Evolutionary conservation across 2,113 vertebrate genomes (phyloP).

Genomic region (Corythaeola cristata): DNA sequence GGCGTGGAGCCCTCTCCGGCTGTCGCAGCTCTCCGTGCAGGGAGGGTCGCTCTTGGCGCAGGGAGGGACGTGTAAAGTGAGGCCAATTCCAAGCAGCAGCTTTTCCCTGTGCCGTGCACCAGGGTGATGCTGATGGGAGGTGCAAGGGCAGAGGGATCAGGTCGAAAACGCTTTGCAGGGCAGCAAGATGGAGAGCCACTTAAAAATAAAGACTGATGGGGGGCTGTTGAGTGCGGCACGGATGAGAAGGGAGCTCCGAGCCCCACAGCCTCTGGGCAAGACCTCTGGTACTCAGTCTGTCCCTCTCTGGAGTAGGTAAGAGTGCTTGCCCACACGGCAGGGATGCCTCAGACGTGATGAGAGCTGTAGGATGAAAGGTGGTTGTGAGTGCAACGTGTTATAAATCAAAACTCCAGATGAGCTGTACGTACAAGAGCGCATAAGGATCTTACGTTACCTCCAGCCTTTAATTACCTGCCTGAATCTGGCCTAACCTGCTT

Average conservation of each 20-base stretch:
- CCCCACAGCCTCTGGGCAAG: fast-evolving
- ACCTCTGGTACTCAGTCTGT: neutral
- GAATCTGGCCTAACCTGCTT: slow-evolving; percentile 58
- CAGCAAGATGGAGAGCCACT: neutral
- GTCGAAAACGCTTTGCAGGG: neutral
- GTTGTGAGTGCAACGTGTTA: fast-evolving
- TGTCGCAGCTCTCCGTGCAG: neutral
- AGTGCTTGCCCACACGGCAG: neutral
- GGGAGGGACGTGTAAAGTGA: neutral
- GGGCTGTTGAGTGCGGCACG: fast-evolving
- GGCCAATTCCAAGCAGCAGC: neutral
- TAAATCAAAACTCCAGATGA: neutral
- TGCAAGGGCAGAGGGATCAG: neutral
- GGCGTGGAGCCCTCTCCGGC: neutral
- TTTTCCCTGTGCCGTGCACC: neutral
- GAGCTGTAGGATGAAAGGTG: neutral
- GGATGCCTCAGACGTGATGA: neutral
- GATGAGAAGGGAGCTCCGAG: neutral
- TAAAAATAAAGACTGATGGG: neutral
- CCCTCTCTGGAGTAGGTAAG: neutral
- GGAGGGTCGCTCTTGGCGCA: neutral
- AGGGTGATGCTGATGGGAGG: fast-evolving
- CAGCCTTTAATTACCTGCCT: slow-evolving; percentile 8
- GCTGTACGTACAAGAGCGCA: neutral
- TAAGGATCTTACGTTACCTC: neutral